Base-by-base conservation (phyloP, 2,888 invertebrate species). In the Crematogaster levior region DNA sequence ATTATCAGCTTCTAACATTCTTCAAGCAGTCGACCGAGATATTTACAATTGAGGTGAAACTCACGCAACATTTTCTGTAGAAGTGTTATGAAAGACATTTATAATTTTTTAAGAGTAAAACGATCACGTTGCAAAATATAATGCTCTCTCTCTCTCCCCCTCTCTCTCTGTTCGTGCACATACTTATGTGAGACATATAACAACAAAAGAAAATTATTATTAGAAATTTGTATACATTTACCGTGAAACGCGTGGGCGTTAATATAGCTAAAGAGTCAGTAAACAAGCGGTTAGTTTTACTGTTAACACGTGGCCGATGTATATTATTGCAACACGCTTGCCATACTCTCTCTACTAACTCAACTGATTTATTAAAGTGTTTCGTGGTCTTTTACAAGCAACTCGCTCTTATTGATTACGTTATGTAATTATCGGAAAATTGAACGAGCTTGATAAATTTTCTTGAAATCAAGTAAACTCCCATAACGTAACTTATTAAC, bases 231-330 rank as follows among this genome's bases (percentile, higher is more conserved):
- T 83, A 80, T 46, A 30, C 53, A 68, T 66, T 75, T 61, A 65
- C 72, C 51, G 6, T n/a, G 73, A 7, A 80, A 53, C 37, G 30
- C 51, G 37, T 24, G 10, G 70, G 65, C 40, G 72, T 81, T 79
- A 85, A 84, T 58, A 80, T 51, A 66, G 37, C 56, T 58, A 18
- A 68, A 83, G 68, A 48, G 77, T 81, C 34, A 53, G 81, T 60
- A 68, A 86, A 86, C 73, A 74, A 27, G 65, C 66, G 81, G 66
- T 37, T 51, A 60, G 77, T 51, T 72, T 73, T 66, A 81, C 81
- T 51, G 65, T 83, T 83, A 66, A 56, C 82, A 82, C 68, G 77
- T 82, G 82, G 68, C 68, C 82, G 48, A 3, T 72, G 72, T 80
- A 37, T 80, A 72, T 73, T 80, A 80, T 80, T 60, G 48, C 73